Conservation (phyloP, 2,113 vertebrate species). For the Lepus americanus region DNA sequence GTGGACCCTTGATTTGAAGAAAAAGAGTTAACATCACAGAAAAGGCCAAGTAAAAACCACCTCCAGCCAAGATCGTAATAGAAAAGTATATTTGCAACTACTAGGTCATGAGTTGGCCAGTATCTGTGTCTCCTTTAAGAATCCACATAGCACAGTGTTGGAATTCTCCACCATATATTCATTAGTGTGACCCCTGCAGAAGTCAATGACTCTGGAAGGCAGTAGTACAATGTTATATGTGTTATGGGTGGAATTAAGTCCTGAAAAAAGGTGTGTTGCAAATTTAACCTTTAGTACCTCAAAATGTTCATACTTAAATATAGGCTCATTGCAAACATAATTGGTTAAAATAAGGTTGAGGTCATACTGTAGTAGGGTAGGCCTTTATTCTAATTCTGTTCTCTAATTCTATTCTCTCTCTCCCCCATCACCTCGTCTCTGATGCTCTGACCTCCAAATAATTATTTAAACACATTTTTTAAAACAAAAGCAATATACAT, state of each 20-base stretch:
- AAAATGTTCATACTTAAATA: neutral
- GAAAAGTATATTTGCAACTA: neutral
- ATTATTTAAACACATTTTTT: too few species aligned
- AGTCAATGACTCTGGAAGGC: neutral
- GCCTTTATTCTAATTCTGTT: too few species aligned
- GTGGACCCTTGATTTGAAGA: neutral
- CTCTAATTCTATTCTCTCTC: too few species aligned
- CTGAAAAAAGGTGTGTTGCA: neutral
- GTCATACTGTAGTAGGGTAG: neutral
- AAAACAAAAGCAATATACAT: neutral
- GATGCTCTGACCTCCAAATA: too few species aligned
- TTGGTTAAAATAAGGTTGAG: neutral
- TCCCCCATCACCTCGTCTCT: too few species aligned
- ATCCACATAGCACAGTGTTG: neutral
- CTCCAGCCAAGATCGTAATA: neutral
- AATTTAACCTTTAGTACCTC: neutral
- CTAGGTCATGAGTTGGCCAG: neutral
- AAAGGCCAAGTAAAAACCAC: neutral
- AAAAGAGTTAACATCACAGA: neutral
- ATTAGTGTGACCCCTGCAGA: neutral
- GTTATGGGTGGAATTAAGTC: neutral
- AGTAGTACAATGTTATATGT: neutral
- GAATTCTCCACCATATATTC: too few species aligned
- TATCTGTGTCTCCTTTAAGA: neutral
- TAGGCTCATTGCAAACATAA: neutral